Evolutionary conservation across 2,888 invertebrate genomes (phyloP).

Genomic region (Caenorhabditis auriculariae): DNA sequence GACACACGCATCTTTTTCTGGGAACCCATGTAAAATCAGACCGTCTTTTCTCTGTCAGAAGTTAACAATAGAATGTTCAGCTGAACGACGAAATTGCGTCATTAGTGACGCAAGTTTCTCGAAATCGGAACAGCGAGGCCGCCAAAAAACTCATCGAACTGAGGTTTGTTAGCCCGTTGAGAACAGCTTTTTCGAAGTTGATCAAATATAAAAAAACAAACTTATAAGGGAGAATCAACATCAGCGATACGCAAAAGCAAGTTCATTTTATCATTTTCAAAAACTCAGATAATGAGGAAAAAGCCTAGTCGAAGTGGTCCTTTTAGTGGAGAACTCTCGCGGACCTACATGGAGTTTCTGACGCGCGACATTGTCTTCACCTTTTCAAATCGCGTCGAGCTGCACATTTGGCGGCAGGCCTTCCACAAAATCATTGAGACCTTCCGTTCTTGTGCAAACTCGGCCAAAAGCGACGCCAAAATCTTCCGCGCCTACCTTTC

Average conservation of each 20-base stretch:
- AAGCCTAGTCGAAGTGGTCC: not conserved
- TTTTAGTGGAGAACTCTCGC: slow-evolving; percentile 18
- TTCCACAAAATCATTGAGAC: slow-evolving; percentile 35
- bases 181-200: too few species aligned
- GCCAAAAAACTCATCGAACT: slow-evolving; percentile 28
- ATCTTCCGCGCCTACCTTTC: slow-evolving; percentile 8
- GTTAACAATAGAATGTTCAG: too few species aligned
- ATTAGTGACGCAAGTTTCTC: slow-evolving; percentile 11
- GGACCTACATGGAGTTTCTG: slow-evolving; percentile 19
- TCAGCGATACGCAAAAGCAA: too few species aligned
- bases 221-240: too few species aligned
- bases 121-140: slow-evolving; percentile 25
- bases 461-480: slow-evolving; percentile 8
- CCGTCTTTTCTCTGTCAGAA: too few species aligned
- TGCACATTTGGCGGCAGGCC: slow-evolving; percentile 33
- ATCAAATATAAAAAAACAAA: too few species aligned
- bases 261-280: too few species aligned
- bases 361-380: slow-evolving; percentile 27
- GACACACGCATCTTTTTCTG: too few species aligned
- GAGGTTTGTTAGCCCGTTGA: slow-evolving; percentile 9
- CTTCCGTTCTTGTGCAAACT: slow-evolving; percentile 11
- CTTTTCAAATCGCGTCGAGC: slow-evolving; percentile 31
- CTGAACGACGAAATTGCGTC: slow-evolving; percentile 20
- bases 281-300: too few species aligned
- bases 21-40: too few species aligned